Base-by-base conservation (phyloP, 1,140 invertebrate genomes). In the Diploscapter pachys region DNA sequence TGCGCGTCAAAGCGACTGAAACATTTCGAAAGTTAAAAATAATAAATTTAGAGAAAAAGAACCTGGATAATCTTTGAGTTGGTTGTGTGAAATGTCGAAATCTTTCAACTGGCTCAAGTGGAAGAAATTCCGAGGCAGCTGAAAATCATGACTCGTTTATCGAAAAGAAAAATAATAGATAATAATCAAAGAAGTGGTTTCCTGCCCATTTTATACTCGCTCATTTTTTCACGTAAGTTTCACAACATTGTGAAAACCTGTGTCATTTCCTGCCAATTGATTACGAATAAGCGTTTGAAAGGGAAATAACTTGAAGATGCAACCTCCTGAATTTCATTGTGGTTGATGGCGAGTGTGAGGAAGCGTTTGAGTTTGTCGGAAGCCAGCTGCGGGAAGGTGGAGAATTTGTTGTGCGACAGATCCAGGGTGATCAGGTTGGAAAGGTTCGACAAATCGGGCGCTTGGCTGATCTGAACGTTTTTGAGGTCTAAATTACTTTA, bases 51-150 rank as follows among this genome's bases (percentile, higher is more conserved):
- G 31, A 65, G 31, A 65, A 65, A 31, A 31, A 9, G 6, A 8
- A 65, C 63, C 63, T 68, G 73, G 76, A 31, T 76, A 54, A n/a
- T 63, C 64, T 66, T 59, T 72, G 52, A 78, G 61, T 49, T 70
- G 71, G 51, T 72, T 76, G 3, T 51, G 61, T 11, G 78, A 57
- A 13, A 76, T 51, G 53, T 71, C 72, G n/a, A 78, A 53, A 11
- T 78, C 73, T 61, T 78, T 78, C 56, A 74, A 13, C 48, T 67
- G 64, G 31, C 31, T 31, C 31, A 31, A 31, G 31, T 31, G 31
- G 31, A 31, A 31, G 31, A 31, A 31, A 31, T 62, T 74, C 64
- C 66, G 70, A 31, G 5, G 62, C 71, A 61, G 65, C 63, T 13
- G 75, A 70, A 31, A 31, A 31, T 31, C 31, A 31, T 5, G 66